Evolutionary conservation across 2,113 vertebrate genomes (phyloP).

Genomic region (Hiodon tergisus): DNA sequence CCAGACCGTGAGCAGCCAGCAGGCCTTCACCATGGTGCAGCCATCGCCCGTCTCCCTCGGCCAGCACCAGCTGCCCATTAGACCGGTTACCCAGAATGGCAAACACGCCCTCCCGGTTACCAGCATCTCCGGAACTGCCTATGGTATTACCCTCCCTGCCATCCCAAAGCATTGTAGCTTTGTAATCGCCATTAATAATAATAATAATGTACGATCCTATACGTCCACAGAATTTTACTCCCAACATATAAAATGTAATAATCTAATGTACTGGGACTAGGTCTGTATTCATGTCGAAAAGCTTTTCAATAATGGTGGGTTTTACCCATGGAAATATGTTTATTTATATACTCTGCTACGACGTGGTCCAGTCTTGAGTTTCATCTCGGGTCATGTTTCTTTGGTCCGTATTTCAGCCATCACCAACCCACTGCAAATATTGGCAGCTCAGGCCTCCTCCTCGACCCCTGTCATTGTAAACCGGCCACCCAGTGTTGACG

Average conservation of each 20-base stretch:
- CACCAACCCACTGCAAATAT: conserved; percentile 85
- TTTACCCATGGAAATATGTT: background rate
- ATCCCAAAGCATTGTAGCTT: background rate
- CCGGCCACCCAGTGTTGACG: conserved; percentile 60
- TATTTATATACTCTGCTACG: background rate
- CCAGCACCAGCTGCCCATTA: conserved; percentile 84
- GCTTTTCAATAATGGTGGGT: no score
- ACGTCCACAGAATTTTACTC: no score
- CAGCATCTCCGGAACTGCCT: conserved; percentile 67
- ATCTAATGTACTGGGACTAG: background rate
- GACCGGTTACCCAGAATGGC: conserved; percentile 85
- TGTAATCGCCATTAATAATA: no score
- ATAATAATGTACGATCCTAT: no score
- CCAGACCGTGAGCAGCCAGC: conserved; percentile 79
- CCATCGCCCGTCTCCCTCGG: conserved; percentile 68
- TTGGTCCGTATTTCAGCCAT: conserved; percentile 61
- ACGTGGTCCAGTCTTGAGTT: background rate
- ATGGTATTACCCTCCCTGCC: conserved; percentile 60
- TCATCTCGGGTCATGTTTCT: background rate
- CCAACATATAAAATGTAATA: no score
- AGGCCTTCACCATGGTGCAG: conserved; percentile 73
- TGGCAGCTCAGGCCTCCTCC: conserved; percentile 90
- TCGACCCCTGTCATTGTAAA: conserved; percentile 84
- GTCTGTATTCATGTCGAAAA: background rate
- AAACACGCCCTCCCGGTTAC: conserved; percentile 75